phyloP scores from a whole-genome alignment of 2,888 invertebrate genomes.

The Pteria penguin region DNA sequence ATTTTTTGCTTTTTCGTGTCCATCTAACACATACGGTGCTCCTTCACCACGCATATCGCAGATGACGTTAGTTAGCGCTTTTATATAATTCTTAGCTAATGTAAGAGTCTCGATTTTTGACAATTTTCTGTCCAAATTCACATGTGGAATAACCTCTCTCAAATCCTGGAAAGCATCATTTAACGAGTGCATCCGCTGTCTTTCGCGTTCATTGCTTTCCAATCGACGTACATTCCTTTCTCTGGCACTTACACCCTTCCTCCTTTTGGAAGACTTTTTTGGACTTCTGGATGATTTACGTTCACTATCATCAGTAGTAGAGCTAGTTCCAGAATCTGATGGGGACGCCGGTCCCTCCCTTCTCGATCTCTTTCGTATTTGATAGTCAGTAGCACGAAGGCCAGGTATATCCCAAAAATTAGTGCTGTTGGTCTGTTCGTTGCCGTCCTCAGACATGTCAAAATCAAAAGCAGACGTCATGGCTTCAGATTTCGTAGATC shows the following conservation, averaged over 20 bases:
- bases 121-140: slow-evolving; percentile 90
- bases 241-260: slow-evolving; percentile 89
- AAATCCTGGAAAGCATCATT: slow-evolving; percentile 95
- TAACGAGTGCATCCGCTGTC: slow-evolving; percentile 94
- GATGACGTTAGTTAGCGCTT: slow-evolving; percentile 92
- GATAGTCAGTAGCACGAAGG: slow-evolving; percentile 49
- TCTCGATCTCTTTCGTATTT: slow-evolving; percentile 54
- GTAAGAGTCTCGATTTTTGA: slow-evolving; percentile 94
- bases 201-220: slow-evolving; percentile 94
- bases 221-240: slow-evolving; percentile 91
- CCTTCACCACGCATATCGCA: slow-evolving; percentile 89
- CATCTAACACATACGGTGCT: slow-evolving; percentile 84
- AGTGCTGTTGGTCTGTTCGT: slow-evolving; percentile 46
- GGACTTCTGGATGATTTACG: slow-evolving; percentile 63
- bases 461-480: slow-evolving; percentile 18
- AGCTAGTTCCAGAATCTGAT: slow-evolving; percentile 74
- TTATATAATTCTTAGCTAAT: slow-evolving; percentile 93
- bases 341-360: slow-evolving; percentile 71
- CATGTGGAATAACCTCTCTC: slow-evolving; percentile 91
- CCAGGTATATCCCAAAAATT: slow-evolving; percentile 64
- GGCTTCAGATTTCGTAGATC: slow-evolving; percentile 13
- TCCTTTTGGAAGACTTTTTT: slow-evolving; percentile 81
- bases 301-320: slow-evolving; percentile 68
- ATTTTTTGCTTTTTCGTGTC: slow-evolving; percentile 41
- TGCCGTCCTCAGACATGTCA: slow-evolving; percentile 16